Evolutionary conservation across 2,888 invertebrate species (phyloP), one percentile per base, ranked within the genome.

Genomic region (Adelphocoris suturalis): DNA sequence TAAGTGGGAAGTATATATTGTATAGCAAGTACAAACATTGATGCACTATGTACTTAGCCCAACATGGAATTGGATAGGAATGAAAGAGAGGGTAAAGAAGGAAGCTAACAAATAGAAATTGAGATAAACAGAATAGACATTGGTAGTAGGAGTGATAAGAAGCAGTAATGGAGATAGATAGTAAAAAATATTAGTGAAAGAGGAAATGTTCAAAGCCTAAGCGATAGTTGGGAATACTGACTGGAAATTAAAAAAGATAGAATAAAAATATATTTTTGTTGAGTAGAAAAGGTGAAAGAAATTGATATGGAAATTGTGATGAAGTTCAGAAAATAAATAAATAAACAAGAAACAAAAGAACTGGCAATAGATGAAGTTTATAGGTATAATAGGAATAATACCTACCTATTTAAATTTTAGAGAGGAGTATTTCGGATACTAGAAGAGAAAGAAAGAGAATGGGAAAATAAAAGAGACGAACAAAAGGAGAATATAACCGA

Each of bases 311-410:
- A 27, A 75, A n/a, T 4, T 37, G 37, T 37, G 7, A 23, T 2
- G 0, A 84, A 19, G 47, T 9, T 23, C 7, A 76, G 47, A 76
- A 2, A 76, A n/a, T 16, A 48, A 78, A 78, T 12, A n/a, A 52
- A 78, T 48, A 47, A 87, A 78, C 11, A 52, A 88, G 12, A 19
- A 28, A 85, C 55, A 37, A 28, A n/a, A 55, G 57, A 57, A 2
- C 16, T 13, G 68, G 75, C n/a, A 86, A 19, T 27, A 86, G 55
- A 85, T 19, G 85, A 85, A 85, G 19, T 48, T 19, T 68, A n/a
- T 7, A 7, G 23, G 28, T 23, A 47, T n/a, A n/a, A n/a, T n/a
- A 5, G 19, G 19, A 19, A 48, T 78, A 78, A 11, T 28, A 23
- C 23, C 37, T 2, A 37, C 3, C 7, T 37, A 37, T 2, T 4